Base-by-base conservation (phyloP, 2,888 invertebrate species). In the Cataglyphis albicans region DNA sequence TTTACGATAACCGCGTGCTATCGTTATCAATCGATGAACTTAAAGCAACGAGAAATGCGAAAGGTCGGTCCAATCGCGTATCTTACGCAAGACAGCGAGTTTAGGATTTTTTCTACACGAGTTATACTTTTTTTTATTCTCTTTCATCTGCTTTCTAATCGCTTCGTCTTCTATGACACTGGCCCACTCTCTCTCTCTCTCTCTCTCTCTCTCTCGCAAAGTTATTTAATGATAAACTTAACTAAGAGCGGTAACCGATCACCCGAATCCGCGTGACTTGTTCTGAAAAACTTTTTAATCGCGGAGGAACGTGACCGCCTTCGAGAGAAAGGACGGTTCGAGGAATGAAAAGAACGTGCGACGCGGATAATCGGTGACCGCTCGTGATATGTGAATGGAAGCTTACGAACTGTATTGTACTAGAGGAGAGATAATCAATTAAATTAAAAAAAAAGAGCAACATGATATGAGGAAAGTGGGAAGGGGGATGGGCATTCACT, bases 331-430 rank as follows among this genome's bases (percentile, higher is more conserved):
- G 38, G 61, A 18, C 74, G 38, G 52, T 6, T 29, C 35, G 57
- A 59, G 68, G 80, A 81, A 44, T 44, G 74, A 61, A 55, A 63
- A 44, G 41, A 76, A n/a, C 83, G 82, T 64, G 82, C 48, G 67
- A 48, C 48, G 87, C 48, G 87, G 82, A 84, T 84, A 87, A 88
- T 90, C 87, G 86, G 55, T 35, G 67, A 55, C 74, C 86, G 85
- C 78, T 87, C 70, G 70, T 90, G 91, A 91, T 91, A 90, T 91
- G 91, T 91, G 72, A 89, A 91, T 87, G 90, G 87, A 91, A 90
- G 91, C 88, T 91, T 91, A 90, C 82, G 82, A 90, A 86, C 86
- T 90, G 90, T 61, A 82, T 91, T 90, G 89, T 90, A 91, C 91
- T 91, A 89, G n/a, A 52, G 83, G 82, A 88, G 82, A 84, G 83